Base-by-base conservation (phyloP, 2,113 vertebrate genomes). In the Anarrhichthys ocellatus region DNA sequence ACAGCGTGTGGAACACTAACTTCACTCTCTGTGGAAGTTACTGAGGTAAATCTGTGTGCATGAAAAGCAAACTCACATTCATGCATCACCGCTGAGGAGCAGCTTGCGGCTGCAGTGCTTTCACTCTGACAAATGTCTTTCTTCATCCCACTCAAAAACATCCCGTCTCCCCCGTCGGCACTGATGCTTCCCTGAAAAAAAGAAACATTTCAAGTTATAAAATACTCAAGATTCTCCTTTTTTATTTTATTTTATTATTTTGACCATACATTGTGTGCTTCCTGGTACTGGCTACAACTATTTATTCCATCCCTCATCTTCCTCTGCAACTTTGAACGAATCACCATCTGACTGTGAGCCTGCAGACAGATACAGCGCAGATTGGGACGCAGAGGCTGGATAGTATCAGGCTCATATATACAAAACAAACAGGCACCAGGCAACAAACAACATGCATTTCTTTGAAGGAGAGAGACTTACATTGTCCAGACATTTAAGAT, bases 401-500 rank as follows among this genome's bases (percentile, higher is more conserved):
- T 86, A 79, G 27, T 52, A 92, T 90, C 90, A 63, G 61, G 20
- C 54, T 82, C 64, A 38, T 87, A 56, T 73, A 88, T 88, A 91
- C 91, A 89, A 68, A 82, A 58, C 79, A 87, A 83, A 76, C 66
- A 72, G 76, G 77, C 64, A 72, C 85, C 79, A 69, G 74, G 82
- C 88, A 84, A 85, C 87, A 83, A 85, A 64, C 64, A 80, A 42
- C 36, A 77, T 40, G 24, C 66, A 56, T 52, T 68, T 87, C 75
- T 76, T 82, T 83, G 36, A 65, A 74, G 59, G 34, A 29, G 44
- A 74, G 66, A 75, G 38, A 63, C 46, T 66, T 66, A 66, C 29
- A 71, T 58, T 76, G 59, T 70, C 42, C 44, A 48, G 59, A 62
- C 72, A 88, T 82, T 68, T 15, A 1, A 84, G 85, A 91, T 89